Evolutionary conservation across 1,140 invertebrate genomes (phyloP), one percentile per base, ranked within the genome.

Genomic region (Sycobia sp.): DNA sequence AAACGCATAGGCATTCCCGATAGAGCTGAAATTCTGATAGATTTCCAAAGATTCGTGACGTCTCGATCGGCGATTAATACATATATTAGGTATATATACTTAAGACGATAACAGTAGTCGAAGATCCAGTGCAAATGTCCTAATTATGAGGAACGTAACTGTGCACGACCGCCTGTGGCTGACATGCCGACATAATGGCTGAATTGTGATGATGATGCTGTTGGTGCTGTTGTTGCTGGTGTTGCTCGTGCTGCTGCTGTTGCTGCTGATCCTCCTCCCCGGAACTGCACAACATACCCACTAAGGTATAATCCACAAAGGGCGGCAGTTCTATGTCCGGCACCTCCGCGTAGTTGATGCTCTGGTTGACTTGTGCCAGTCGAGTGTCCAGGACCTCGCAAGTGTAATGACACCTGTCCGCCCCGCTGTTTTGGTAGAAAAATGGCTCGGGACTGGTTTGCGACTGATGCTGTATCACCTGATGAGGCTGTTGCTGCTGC

Each of bases 221-320:
- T 2, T 43, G n/a, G 4, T 59, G 50, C 2, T 53, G 32, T 61
- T 29, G 53, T 5, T 51, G 58, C 1, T 61, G 58, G 4, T 53
- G 44, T 3, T 46, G 54, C 39, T 57, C 34, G 4, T 41, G 54
- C n/a, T 44, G 39, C 49, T 55, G 32, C 29, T 25, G 46, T 4
- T 60, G 20, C 13, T 38, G 46, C 5, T 58, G 58, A 32, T 73
- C 72, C n/a, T 76, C 74, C 5, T 78, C 76, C 2, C 68, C 63
- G 8, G 80, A 73, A 51, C 72, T 80, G 67, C 77, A 82, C 4
- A 81, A 54, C 79, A 81, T 81, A 1, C 79, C 78, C 0, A 82
- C 77, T 23, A 81, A 66, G 0, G 80, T 81, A 65, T 82, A 82
- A 66, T 82, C 80, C 4, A 82, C 76, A 53, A 78, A 81, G 0